Conservation (phyloP, 2,113 vertebrate species). For the Ivindomyrus marchei region DNA sequence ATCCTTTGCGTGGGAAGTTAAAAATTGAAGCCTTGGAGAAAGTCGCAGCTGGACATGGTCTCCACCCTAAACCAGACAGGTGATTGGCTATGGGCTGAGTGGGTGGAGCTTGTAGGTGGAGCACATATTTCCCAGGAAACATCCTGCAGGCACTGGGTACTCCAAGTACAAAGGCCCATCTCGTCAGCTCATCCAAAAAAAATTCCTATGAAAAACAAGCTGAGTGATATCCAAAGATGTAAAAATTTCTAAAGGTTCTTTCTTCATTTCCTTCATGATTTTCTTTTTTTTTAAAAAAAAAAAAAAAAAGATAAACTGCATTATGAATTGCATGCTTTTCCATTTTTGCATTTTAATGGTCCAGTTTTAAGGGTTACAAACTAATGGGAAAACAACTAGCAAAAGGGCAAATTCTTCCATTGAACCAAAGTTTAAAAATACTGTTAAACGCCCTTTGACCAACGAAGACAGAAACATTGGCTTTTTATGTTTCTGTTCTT, state of each 20-base stretch:
- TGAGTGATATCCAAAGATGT: constrained; percentile 63
- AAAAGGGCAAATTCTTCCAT: constrained; percentile 48
- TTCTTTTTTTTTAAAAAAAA: constrained; percentile 25
- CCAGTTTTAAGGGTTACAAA: constrained; percentile 39
- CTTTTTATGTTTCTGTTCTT: constrained; percentile 28
- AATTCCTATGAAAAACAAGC: constrained; percentile 54
- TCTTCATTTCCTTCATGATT: constrained; percentile 32
- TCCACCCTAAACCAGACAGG: constrained; percentile 27
- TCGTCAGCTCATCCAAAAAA: constrained; percentile 50
- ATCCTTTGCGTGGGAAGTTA: constrained; percentile 21
- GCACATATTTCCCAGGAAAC: constrained; percentile 15
- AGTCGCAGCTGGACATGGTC: constrained; percentile 1
- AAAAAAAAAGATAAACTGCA: constrained; percentile 25
- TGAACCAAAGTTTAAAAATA: constrained; percentile 45
- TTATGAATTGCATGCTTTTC: constrained; percentile 21
- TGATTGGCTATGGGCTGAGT: constrained; percentile 15
- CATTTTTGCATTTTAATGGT: constrained; percentile 34
- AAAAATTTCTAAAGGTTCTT: constrained; percentile 52
- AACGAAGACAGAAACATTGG: constrained; percentile 20
- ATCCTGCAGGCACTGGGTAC: constrained; percentile 31
- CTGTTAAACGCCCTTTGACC: constrained; percentile 23
- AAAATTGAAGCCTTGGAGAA: constrained; percentile 4
- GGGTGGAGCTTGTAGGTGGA: constrained; percentile 25
- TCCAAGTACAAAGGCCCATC: constrained; percentile 14
- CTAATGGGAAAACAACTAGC: constrained; percentile 8